Conservation (phyloP, 1,140 invertebrate genomes). For the Phthorimaea operculella region DNA sequence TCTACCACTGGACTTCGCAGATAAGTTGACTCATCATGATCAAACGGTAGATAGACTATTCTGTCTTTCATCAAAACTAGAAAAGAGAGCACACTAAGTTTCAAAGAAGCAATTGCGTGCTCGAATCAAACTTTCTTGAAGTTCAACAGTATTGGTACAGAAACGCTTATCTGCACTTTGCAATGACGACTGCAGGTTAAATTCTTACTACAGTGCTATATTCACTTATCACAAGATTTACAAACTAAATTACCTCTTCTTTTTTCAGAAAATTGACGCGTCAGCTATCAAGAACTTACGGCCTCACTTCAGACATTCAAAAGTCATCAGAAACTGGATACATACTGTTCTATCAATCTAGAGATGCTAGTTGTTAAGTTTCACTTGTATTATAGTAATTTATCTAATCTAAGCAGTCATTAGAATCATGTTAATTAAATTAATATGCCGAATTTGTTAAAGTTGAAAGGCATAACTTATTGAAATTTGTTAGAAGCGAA, state of each 20-base stretch:
- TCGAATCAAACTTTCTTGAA: too few relatives aligned
- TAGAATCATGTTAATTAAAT: slow-evolving; percentile 40
- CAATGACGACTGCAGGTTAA: too few relatives aligned
- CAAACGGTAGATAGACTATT: too few relatives aligned
- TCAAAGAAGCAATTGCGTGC: too few relatives aligned
- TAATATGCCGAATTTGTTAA: slow-evolving; percentile 56
- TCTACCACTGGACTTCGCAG: too few relatives aligned
- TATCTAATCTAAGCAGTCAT: slow-evolving; percentile 49
- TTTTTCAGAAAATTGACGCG: slow-evolving; percentile 97
- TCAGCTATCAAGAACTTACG: slow-evolving; percentile 99
- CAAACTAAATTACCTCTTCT: slow-evolving; percentile 15
- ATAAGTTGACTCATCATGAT: too few relatives aligned
- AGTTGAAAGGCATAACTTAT: slow-evolving; percentile 55
- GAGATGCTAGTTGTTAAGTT: slow-evolving; percentile 75
- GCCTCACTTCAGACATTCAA: slow-evolving; percentile 96
- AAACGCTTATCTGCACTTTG: too few relatives aligned
- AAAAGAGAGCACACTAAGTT: too few relatives aligned
- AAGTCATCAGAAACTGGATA: slow-evolving; percentile 99
- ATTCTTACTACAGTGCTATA: too few relatives aligned
- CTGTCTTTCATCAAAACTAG: too few relatives aligned
- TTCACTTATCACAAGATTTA: background rate
- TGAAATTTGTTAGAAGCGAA: slow-evolving; percentile 10
- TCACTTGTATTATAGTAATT: slow-evolving; percentile 50
- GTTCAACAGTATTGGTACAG: too few relatives aligned
- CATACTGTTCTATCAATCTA: slow-evolving; percentile 99